Evolutionary conservation across 2,888 invertebrate species (phyloP), one percentile per base, ranked within the genome.

Genomic region (Drosophila monieri): DNA sequence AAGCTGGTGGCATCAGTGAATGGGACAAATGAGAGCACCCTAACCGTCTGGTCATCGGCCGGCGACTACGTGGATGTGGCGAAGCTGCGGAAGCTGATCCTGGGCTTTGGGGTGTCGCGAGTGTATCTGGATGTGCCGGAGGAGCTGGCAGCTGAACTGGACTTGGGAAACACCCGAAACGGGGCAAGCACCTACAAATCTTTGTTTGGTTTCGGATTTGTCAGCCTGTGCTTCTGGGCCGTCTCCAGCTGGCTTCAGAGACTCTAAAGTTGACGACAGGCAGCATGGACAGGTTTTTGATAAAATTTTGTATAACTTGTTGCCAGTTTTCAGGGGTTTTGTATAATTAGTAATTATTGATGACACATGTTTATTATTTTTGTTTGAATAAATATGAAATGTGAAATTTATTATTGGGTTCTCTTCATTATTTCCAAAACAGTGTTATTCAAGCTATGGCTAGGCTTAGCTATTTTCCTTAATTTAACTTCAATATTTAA

Each of bases 91-190:
- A 91, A 93, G 9, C 92, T 97, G 39, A 94, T 97, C 73, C 92
- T 93, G 39, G 92, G 93, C 0, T 92, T 95, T 21, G 96, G 96
- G 0, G 85, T 94, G 4, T 92, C 94, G 71, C 93, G 94, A 71
- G 94, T 96, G 2, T 97, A 95, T 90, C 91, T 97, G 70, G 97
- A 97, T 90, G 94, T 97, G 2, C 97, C 97, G 0, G 91, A 93
- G 2, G 93, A 94, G 14, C 88, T 95, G 3, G 92, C 92, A 3
- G 90, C 91, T 4, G 89, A 93, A 69, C 90, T 95, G 21, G 91
- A 88, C 52, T 70, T 90, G 55, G 75, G 71, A 2, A 75, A 73
- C n/a, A 12, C 53, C 2, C 73, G 44, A 18, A 74, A 57, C n/a
- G 52, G 74, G 0, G 41, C 78, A 0, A 57, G 62, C 10, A 66